phyloP scores from a whole-genome alignment of 1,140 invertebrate genomes.

The Antheraea mylitta region DNA sequence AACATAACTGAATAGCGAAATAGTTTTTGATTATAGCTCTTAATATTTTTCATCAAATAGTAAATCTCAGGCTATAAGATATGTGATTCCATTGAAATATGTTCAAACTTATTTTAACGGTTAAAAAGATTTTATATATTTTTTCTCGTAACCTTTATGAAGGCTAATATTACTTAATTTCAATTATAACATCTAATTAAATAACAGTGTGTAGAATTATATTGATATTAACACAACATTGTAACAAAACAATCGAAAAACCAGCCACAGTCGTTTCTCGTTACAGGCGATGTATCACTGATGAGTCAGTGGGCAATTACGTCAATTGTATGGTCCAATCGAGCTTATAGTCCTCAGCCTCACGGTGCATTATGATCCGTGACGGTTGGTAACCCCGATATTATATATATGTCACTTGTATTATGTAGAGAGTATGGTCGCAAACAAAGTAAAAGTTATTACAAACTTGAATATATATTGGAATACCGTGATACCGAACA shows the following conservation, averaged over 20 bases:
- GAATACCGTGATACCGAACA: background rate
- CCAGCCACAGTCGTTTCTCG: constrained; percentile 31
- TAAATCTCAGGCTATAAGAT: too few species aligned
- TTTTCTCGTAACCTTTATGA: background rate
- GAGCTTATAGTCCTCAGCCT: constrained; percentile 27
- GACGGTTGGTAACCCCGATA: constrained; percentile 52
- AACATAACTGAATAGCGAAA: too few species aligned
- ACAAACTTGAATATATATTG: background rate
- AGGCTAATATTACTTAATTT: background rate
- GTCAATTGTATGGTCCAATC: constrained; percentile 40
- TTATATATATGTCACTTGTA: background rate
- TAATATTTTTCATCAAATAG: too few species aligned
- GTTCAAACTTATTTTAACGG: too few species aligned
- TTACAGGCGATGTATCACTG: constrained; percentile 39
- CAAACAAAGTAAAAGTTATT: background rate
- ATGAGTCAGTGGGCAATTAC: constrained; percentile 53
- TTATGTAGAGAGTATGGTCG: background rate
- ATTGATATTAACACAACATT: constrained; percentile 21
- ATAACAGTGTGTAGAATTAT: background rate
- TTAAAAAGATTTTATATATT: background rate
- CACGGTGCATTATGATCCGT: constrained; percentile 33
- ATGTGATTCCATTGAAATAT: too few species aligned
- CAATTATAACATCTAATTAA: background rate
- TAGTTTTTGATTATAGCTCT: too few species aligned
- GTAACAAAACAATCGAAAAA: constrained; percentile 38